Evolutionary conservation across 2,113 vertebrate genomes (phyloP).

Genomic region (Oreochromis niloticus): DNA sequence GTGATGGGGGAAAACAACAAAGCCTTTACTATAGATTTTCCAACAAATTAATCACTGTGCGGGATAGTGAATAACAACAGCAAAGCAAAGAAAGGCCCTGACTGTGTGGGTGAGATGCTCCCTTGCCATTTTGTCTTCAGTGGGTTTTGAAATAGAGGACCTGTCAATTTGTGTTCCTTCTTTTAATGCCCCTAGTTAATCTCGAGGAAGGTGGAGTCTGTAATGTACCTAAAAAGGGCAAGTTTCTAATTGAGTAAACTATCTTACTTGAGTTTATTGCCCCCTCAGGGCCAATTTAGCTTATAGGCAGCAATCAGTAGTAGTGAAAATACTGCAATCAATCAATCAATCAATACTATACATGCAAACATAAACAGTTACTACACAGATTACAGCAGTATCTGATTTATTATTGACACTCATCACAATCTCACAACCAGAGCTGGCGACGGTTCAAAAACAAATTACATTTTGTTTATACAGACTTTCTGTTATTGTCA

Average conservation of each 20-base stretch:
- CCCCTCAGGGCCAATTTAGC: background rate
- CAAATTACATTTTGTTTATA: background rate
- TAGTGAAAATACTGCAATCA: background rate
- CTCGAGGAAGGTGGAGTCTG: constrained; percentile 23
- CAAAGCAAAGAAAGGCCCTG: constrained; percentile 58
- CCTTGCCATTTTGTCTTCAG: constrained; percentile 48
- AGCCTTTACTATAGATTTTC: constrained; percentile 71
- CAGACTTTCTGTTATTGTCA: background rate
- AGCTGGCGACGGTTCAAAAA: background rate
- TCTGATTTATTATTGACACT: background rate
- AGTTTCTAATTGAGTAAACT: background rate
- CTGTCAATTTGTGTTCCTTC: constrained; percentile 40
- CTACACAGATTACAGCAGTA: background rate
- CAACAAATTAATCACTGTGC: constrained; percentile 66
- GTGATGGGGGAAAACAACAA: constrained; percentile 61
- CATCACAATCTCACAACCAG: background rate
- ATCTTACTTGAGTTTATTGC: background rate
- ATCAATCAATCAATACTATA: background rate
- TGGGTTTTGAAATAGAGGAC: constrained; percentile 61
- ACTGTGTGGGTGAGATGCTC: constrained; percentile 52
- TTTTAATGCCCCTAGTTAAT: constrained; percentile 26
- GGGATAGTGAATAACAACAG: constrained; percentile 48
- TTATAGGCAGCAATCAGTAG: background rate
- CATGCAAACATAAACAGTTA: background rate
- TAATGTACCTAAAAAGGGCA: constrained; percentile 1